Conservation (phyloP, 2,113 vertebrate species). For the Syrrhaptes paradoxus region DNA sequence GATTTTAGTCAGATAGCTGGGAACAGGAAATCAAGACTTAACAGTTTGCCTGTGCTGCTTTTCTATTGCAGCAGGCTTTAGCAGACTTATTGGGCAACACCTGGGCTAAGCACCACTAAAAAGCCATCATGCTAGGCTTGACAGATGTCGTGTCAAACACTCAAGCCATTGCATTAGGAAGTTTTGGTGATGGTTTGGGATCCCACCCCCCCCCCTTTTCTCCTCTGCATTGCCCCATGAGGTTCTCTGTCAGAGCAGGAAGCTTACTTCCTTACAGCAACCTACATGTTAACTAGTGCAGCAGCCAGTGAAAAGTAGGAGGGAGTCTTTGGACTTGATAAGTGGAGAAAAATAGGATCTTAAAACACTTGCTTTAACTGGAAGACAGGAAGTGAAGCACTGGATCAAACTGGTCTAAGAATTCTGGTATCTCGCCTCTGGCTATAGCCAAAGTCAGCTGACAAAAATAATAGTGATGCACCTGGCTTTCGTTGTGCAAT, state of each 20-base stretch:
- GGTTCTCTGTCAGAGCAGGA: background rate
- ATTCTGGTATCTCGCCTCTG: background rate
- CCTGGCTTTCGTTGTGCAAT: conserved; percentile 48
- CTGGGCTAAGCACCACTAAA: background rate
- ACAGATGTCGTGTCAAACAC: background rate
- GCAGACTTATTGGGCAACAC: background rate
- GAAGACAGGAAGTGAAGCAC: conserved; percentile 49
- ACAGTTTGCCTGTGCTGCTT: background rate
- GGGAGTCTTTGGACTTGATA: background rate
- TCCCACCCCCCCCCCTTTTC: background rate
- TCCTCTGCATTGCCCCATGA: background rate
- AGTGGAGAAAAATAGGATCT: background rate
- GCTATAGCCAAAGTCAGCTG: conserved; percentile 48
- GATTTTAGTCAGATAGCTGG: conserved; percentile 15
- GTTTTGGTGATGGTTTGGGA: background rate
- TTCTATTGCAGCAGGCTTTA: background rate
- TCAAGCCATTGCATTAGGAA: background rate
- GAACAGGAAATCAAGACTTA: conserved; percentile 49
- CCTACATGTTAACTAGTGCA: background rate
- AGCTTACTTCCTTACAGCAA: background rate
- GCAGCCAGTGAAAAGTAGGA: background rate
- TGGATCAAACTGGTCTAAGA: conserved; percentile 42
- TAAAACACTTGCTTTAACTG: background rate
- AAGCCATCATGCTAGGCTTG: background rate
- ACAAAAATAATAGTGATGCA: conserved; percentile 49